Evolutionary conservation across 2,797 vertebrate genomes (phyloP), one percentile per base, ranked within the genome.

Genomic region (Ctenopoma kingsleyae): DNA sequence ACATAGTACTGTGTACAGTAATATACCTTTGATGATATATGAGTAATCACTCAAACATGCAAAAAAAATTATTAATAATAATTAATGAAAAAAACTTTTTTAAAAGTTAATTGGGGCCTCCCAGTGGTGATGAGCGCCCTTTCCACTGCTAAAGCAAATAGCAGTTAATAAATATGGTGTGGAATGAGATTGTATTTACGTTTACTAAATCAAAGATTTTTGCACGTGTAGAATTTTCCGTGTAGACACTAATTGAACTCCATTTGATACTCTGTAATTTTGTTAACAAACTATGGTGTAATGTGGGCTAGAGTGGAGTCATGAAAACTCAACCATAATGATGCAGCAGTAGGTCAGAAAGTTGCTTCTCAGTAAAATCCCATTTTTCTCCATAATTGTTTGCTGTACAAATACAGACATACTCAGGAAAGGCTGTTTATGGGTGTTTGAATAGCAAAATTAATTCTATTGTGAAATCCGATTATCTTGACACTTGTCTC

Each of bases 401-500:
- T 69, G 35, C 69, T 70, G 56, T 46, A 40, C 55, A 80, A 80
- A 84, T 62, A 70, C 52, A 81, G 69, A 69, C 49, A 0, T 13
- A 51, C 63, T 76, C 56, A 63, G 64, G 71, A 81, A 74, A 23
- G 16, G 20, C 56, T 79, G 65, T 78, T 82, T 55, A 47, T 56
- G 67, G 53, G 32, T 32, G 69, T 65, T 84, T 83, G 50, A 71
- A 74, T 32, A 32, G 57, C 52, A 56, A 63, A 67, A 27, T 4
- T 27, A 43, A 74, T 38, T 63, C n/a, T 4, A 30, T 66, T 43
- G 65, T 72, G 16, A 81, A 81, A 67, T 77, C 61, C 35, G 53
- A 81, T 80, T 71, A 80, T 88, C 82, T 61, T 8, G 1, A 22
- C 43, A 35, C 51, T 67, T 62, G 60, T 63, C 48, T 64, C 60